These are phyloP conservation scores for Channa argus DNA, from an alignment of 2,113 vertebrate species.

Conservation along the genomic window DNA sequence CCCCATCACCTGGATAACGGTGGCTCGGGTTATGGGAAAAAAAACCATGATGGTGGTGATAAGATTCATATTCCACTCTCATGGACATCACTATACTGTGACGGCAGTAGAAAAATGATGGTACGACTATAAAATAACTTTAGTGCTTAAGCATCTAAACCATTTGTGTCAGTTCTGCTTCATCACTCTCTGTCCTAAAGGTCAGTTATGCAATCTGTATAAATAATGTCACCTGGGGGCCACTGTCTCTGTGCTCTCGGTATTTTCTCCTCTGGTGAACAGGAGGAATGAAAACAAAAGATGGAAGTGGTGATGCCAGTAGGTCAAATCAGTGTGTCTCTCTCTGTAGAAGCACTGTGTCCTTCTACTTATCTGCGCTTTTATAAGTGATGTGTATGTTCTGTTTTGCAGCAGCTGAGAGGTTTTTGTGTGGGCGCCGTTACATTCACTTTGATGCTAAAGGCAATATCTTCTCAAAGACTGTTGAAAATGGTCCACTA, in stretches of 20 bases:
- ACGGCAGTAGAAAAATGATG: not conserved
- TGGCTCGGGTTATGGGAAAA: too few relatives aligned
- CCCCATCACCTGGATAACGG: too few relatives aligned
- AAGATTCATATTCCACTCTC: too few relatives aligned
- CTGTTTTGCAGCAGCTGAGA: not conserved
- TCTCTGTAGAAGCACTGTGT: not conserved
- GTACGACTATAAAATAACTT: not conserved
- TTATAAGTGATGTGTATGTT: constrained; percentile 1
- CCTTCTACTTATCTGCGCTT: not conserved
- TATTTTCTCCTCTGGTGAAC: constrained; percentile 31
- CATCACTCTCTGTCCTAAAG: constrained; percentile 9
- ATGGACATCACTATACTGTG: too few relatives aligned
- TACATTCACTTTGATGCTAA: not conserved
- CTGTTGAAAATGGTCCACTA: too few relatives aligned
- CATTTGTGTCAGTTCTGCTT: not conserved
- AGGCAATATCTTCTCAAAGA: not conserved
- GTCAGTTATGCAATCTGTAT: constrained; percentile 32
- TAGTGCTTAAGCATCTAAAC: not conserved
- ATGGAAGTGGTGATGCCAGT: not conserved
- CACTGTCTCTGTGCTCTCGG: not conserved
- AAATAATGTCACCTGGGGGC: constrained; percentile 15
- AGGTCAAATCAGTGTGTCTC: not conserved
- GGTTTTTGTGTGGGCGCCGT: not conserved
- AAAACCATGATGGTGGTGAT: too few relatives aligned
- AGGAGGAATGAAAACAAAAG: constrained; percentile 47